Percentiles rank a stretch among this genome's conserved stretches.
These are phyloP conservation scores for Drosophila anceps DNA, from an alignment of 2,888 invertebrate species.

Conservation along the genomic window DNA sequence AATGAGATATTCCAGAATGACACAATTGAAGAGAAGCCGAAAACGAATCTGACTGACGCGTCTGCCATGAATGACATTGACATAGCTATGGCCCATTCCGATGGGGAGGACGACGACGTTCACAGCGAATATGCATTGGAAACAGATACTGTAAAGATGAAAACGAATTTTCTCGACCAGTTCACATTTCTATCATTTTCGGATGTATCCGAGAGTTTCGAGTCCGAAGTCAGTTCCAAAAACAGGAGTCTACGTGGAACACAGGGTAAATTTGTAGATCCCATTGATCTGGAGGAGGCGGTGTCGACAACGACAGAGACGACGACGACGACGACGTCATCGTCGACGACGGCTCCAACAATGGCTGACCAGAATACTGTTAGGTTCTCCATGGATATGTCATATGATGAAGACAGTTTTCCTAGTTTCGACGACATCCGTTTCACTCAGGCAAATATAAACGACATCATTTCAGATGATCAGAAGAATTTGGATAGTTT, in stretches of 20 bases:
- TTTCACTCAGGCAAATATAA: accelerated
- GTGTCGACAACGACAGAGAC: neutral
- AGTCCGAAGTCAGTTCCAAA: neutral
- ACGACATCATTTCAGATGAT: accelerated
- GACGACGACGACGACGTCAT: neutral
- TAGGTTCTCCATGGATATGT: neutral
- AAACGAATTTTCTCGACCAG: conserved; percentile 52
- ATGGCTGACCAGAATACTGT: neutral
- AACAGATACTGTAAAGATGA: conserved; percentile 37
- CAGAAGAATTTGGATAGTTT: neutral
- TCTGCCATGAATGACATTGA: too few species aligned
- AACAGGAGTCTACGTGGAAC: accelerated
- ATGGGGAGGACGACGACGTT: neutral
- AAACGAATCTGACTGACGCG: too few species aligned
- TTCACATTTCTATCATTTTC: conserved; percentile 58
- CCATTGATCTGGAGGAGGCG: neutral
- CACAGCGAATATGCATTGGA: neutral
- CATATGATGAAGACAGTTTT: neutral
- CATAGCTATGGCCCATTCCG: neutral
- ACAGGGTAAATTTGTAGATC: conserved; percentile 47
- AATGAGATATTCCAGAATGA: too few species aligned
- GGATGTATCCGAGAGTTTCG: conserved; percentile 33
- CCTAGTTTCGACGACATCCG: accelerated
- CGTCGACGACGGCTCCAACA: neutral
- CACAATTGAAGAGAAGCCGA: too few species aligned